Evolutionary conservation across 2,888 invertebrate species (phyloP).

Genomic region (Netelia virgata): DNA sequence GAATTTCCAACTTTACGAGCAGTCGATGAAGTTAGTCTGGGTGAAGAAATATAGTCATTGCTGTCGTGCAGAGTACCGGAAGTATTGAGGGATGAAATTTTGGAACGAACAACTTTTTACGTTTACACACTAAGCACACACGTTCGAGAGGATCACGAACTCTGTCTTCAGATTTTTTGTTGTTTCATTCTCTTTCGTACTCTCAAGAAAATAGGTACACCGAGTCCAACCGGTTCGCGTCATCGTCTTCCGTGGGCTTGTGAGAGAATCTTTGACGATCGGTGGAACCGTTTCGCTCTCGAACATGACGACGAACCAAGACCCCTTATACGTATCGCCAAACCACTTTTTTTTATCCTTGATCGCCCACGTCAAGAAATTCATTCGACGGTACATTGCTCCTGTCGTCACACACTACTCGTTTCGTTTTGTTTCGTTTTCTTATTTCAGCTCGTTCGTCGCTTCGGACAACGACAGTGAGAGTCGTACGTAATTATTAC

Average conservation of each 20-base stretch:
- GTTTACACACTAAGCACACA: not conserved
- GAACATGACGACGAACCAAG: constrained; percentile 14
- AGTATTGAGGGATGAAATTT: no score
- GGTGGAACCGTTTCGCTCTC: not conserved
- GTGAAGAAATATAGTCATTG: no score
- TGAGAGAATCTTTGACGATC: constrained; percentile 44
- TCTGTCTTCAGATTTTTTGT: constrained; percentile 27
- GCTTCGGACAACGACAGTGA: constrained; percentile 1
- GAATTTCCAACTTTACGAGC: no score
- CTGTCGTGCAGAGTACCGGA: no score
- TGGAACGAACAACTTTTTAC: no score
- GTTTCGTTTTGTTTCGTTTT: not conserved
- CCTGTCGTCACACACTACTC: not conserved
- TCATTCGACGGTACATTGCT: constrained; percentile 1
- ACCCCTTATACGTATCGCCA: constrained; percentile 27
- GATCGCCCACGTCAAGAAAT: not conserved
- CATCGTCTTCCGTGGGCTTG: constrained; percentile 52
- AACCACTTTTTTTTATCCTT: constrained; percentile 20
- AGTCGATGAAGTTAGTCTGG: no score
- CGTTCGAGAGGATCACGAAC: constrained; percentile 52
- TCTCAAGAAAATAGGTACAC: constrained; percentile 25
- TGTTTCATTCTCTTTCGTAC: constrained; percentile 10
- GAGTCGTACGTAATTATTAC: not conserved
- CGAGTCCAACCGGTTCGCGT: constrained; percentile 68
- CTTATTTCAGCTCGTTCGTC: not conserved